phyloP scores from a whole-genome alignment of 53 echinoderm and acorn worm genomes.

The Astropecten irregularis region DNA sequence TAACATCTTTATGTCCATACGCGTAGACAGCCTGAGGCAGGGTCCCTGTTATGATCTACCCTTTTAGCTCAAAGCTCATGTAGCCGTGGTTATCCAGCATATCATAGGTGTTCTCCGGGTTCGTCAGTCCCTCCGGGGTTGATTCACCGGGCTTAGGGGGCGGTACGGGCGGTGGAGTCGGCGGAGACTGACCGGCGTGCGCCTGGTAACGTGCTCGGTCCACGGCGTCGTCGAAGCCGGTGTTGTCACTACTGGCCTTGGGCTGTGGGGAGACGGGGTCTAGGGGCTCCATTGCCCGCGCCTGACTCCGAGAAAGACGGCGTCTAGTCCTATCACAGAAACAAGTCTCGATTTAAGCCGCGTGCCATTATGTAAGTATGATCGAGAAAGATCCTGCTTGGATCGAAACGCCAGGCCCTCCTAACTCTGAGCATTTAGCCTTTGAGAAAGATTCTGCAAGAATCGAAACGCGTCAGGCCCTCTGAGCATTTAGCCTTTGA shows the following conservation, averaged over 20 bases:
- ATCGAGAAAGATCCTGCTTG: no score
- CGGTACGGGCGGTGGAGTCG: no score
- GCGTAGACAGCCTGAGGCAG: no score
- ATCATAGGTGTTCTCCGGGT: not conserved
- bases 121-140: not conserved
- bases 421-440: no score
- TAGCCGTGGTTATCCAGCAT: slow-evolving; percentile 5
- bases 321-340: not conserved
- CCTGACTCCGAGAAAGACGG: not conserved
- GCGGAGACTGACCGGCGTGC: not conserved
- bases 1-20: no score
- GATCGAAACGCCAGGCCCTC: no score
- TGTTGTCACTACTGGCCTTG: not conserved
- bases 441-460: no score
- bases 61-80: not conserved
- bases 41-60: no score
- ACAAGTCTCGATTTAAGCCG: not conserved
- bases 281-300: not conserved
- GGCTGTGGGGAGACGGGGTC: not conserved
- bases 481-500: no score
- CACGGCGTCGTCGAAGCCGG: not conserved
- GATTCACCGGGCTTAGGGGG: not conserved
- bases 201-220: not conserved
- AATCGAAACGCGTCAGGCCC: no score
- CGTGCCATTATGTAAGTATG: not conserved